Base-by-base conservation (phyloP, 1,140 invertebrate genomes). In the Aculops lycopersici region DNA sequence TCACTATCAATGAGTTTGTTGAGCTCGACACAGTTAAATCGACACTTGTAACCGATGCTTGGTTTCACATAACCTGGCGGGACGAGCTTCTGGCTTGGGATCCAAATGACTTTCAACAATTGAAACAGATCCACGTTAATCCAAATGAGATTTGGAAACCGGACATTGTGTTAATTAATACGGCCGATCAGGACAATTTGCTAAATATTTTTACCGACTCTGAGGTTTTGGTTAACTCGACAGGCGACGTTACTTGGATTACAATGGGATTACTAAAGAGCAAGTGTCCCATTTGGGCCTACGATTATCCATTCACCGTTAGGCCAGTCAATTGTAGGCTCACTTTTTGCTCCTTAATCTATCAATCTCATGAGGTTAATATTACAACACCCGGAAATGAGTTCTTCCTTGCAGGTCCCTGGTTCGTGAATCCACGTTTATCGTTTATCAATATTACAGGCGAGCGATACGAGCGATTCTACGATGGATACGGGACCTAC, bases 121-220 rank as follows among this genome's bases (percentile, higher is more conserved):
- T 67, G 8, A 53, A 53, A 20, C 58, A 55, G 14, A 54, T 66
- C n/a, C 49, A 62, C 3, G 52, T 67, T 8, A 64, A 63, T 3
- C 64, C 61, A 44, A 54, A 56, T n/a, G 55, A 53, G 40, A 54
- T 67, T 21, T 67, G 64, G 65, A 52, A 62, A 15, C 64, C 64
- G 0, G 64, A 66, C 43, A 64, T 67, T 45, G 62, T 67, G 4
- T 52, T 66, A 0, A 67, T 66, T 47, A 67, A 66, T 49, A 65
- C 58, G 64, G 24, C 24, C 24, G 24, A 31, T 31, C 24, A 31
- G 24, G 24, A 31, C 24, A 31, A 31, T n/a, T 8, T 31, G 24
- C n/a, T 31, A n/a, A 31, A 31, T n/a, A n/a, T 31, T 31, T 31
- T 31, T n/a, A 31, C 24, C 8, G 24, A 8, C 8, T 31, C 24